phyloP scores from a whole-genome alignment of 2,797 vertebrate species.

The Synaphobranchus kaupii region DNA sequence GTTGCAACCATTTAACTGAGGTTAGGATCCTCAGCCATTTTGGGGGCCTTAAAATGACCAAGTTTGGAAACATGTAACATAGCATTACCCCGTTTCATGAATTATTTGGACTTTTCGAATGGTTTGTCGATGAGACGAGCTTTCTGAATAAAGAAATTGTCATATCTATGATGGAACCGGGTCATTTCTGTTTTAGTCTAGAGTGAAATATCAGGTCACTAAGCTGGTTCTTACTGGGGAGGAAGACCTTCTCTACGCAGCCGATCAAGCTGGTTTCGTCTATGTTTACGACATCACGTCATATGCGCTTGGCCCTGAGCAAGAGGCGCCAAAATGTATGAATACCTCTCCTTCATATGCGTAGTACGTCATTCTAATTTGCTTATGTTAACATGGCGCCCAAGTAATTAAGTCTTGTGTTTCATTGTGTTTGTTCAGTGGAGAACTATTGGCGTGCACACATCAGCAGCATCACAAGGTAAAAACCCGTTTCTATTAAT shows the following conservation, averaged over 20 bases:
- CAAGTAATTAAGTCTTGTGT: background rate
- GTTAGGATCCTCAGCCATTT: background rate
- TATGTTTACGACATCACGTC: slow-evolving; percentile 59
- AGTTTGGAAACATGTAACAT: no score
- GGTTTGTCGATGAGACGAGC: background rate
- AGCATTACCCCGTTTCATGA: background rate
- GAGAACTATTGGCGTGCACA: slow-evolving; percentile 69
- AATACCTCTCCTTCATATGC: background rate
- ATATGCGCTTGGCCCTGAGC: slow-evolving; percentile 54
- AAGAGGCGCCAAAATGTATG: slow-evolving; percentile 53
- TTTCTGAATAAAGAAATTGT: background rate
- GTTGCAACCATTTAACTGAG: background rate
- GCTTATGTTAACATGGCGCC: background rate
- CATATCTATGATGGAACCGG: background rate
- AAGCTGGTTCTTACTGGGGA: slow-evolving; percentile 60
- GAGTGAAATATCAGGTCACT: slow-evolving; percentile 62
- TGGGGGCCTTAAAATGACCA: background rate
- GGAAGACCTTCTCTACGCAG: slow-evolving; percentile 53
- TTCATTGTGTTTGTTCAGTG: slow-evolving; percentile 49
- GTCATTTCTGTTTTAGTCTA: slow-evolving; percentile 55
- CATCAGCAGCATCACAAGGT: slow-evolving; percentile 61
- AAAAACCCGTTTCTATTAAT: slow-evolving; percentile 36
- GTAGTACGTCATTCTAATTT: background rate
- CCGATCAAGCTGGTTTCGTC: slow-evolving; percentile 63
- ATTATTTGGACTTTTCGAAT: background rate